These are phyloP conservation scores for Peromyscus maniculatus DNA, from an alignment of 2,113 vertebrate genomes.

Conservation along the genomic window DNA sequence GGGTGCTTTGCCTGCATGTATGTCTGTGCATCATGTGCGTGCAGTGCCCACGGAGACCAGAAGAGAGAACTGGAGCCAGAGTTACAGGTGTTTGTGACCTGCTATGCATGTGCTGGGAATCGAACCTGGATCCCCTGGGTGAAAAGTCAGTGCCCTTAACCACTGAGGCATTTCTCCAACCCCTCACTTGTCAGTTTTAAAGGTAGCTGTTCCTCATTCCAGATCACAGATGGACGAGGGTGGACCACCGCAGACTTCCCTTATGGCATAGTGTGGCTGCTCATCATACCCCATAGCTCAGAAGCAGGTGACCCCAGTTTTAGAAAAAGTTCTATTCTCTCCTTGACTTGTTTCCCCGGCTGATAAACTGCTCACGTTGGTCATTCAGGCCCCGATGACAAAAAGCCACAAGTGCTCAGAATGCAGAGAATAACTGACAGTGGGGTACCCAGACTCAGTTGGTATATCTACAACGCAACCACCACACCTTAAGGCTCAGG, in stretches of 20 bases:
- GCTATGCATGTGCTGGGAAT: background rate
- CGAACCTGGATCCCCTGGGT: background rate
- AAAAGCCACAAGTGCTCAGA: background rate
- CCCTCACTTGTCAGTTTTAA: background rate
- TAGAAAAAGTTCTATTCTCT: background rate
- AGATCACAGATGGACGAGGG: background rate
- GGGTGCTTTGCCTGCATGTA: background rate
- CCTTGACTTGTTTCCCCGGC: background rate
- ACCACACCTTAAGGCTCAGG: background rate
- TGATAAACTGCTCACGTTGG: background rate
- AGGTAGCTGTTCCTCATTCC: too few species aligned
- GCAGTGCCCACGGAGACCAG: background rate
- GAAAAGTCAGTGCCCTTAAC: background rate
- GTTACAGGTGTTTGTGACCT: background rate
- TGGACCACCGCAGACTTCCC: fast-evolving
- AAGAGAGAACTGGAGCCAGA: background rate
- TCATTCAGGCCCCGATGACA: background rate
- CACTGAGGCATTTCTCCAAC: background rate
- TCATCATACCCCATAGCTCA: fast-evolving
- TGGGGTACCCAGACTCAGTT: background rate
- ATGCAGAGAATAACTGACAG: background rate
- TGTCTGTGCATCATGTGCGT: background rate
- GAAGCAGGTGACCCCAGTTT: fast-evolving
- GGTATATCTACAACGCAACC: background rate
- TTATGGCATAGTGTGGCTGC: fast-evolving